A percentile compares a stretch with the other conserved stretches of the same genome.
Conservation (phyloP, 1,140 invertebrate species). For the Drosophila varians region DNA sequence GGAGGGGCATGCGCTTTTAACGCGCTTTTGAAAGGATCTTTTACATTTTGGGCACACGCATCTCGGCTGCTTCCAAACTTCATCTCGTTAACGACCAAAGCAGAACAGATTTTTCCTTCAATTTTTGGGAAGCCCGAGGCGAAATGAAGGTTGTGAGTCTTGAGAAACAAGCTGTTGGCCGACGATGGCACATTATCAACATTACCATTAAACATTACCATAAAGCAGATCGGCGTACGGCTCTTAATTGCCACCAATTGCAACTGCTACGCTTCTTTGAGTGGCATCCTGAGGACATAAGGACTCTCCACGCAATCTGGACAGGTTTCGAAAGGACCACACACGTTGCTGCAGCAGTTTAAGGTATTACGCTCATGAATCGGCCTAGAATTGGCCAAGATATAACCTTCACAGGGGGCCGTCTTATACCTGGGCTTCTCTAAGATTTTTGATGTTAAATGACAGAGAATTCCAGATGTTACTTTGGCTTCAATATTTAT, state of each 20-base stretch:
- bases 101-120: slow-evolving; percentile 53
- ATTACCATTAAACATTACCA: slow-evolving; percentile 49
- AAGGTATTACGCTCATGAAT: too few relatives aligned
- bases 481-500: too few relatives aligned
- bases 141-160: slow-evolving; percentile 10
- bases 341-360: background rate
- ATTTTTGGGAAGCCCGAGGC: slow-evolving; percentile 19
- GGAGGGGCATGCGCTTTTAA: slow-evolving; percentile 16
- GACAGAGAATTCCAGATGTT: too few relatives aligned
- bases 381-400: too few relatives aligned
- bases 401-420: too few relatives aligned
- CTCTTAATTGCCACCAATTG: slow-evolving; percentile 37
- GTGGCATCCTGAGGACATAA: background rate
- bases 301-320: background rate
- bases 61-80: slow-evolving; percentile 5
- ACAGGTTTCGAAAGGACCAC: slow-evolving; percentile 1
- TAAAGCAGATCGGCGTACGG: slow-evolving; percentile 37
- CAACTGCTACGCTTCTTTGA: slow-evolving; percentile 36
- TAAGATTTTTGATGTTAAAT: too few relatives aligned
- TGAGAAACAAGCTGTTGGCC: slow-evolving; percentile 1
- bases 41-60: slow-evolving; percentile 60
- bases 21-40: slow-evolving; percentile 8
- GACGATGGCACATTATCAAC: slow-evolving; percentile 24
- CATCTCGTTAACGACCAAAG: slow-evolving; percentile 63
- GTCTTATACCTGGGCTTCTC: too few relatives aligned